Conservation (phyloP, 2,797 vertebrate genomes). For the Cirrhinus molitorella region DNA sequence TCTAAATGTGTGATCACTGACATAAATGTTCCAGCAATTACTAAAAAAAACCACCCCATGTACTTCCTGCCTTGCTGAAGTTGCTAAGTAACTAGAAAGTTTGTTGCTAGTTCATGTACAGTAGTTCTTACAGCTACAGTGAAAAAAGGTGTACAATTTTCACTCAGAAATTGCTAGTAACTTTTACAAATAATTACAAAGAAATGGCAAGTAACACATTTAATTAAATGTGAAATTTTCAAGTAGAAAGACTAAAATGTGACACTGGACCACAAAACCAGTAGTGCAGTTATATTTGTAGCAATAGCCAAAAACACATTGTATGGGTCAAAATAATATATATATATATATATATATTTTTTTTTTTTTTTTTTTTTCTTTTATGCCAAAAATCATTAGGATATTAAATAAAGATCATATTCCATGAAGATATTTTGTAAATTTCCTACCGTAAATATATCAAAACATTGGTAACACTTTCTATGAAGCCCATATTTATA, state of each 20-base stretch:
- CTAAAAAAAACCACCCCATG: neutral
- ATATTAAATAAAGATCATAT: too few relatives aligned
- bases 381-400: too few relatives aligned
- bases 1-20: neutral
- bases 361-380: too few relatives aligned
- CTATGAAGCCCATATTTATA: too few relatives aligned
- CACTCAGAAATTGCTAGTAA: neutral
- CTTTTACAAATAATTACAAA: neutral
- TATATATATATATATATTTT: too few relatives aligned
- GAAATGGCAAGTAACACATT: neutral
- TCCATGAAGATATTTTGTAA: too few relatives aligned
- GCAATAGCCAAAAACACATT: too few relatives aligned
- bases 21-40: neutral
- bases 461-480: too few relatives aligned
- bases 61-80: neutral
- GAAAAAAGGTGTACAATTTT: neutral
- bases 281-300: too few relatives aligned
- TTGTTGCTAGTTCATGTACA: conserved; percentile 9
- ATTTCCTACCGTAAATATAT: too few relatives aligned
- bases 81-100: conserved; percentile 19
- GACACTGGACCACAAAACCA: too few relatives aligned
- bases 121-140: neutral
- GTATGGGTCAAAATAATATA: too few relatives aligned
- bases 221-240: neutral
- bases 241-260: neutral